phyloP scores from a whole-genome alignment of 2,113 vertebrate species.

The Hucho hucho region DNA sequence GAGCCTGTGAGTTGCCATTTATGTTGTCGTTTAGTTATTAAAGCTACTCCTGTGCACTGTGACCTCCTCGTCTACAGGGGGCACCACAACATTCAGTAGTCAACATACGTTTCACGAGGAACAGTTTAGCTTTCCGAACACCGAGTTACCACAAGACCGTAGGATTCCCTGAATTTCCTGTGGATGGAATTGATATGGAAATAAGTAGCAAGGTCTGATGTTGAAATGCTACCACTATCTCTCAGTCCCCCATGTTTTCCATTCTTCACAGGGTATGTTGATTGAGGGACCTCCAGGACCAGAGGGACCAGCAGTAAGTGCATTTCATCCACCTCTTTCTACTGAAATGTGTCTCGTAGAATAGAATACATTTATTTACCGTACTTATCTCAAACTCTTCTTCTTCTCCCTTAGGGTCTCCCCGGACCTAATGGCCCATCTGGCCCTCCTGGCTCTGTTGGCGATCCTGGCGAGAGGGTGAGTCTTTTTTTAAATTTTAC shows the following conservation, averaged over 20 bases:
- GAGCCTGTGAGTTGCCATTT: slow-evolving; percentile 83
- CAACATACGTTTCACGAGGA: no score
- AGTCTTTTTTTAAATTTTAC: slow-evolving; percentile 33
- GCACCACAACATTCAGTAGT: neutral
- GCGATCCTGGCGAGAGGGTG: slow-evolving; percentile 89
- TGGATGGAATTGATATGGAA: no score
- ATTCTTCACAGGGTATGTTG: slow-evolving; percentile 85
- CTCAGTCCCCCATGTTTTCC: slow-evolving; percentile 11
- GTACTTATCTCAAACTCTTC: no score
- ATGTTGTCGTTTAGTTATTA: no score
- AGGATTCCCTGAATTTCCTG: no score
- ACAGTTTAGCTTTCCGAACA: no score
- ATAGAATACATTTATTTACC: no score
- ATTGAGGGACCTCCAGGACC: slow-evolving; percentile 90
- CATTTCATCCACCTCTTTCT: neutral
- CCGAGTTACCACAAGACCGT: no score
- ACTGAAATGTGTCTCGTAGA: neutral
- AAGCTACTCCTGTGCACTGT: neutral
- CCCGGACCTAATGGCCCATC: slow-evolving; percentile 79
- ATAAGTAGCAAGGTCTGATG: no score
- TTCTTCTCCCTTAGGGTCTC: slow-evolving; percentile 69
- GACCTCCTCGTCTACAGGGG: slow-evolving; percentile 13
- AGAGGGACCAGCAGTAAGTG: slow-evolving; percentile 92
- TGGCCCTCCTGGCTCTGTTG: slow-evolving; percentile 83
- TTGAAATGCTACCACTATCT: slow-evolving; percentile 1